Percentiles rank a stretch among this genome's conserved stretches.
These are phyloP conservation scores for Eristalis arbustorum DNA, from an alignment of 2,888 invertebrate species.

Conservation along the genomic window DNA sequence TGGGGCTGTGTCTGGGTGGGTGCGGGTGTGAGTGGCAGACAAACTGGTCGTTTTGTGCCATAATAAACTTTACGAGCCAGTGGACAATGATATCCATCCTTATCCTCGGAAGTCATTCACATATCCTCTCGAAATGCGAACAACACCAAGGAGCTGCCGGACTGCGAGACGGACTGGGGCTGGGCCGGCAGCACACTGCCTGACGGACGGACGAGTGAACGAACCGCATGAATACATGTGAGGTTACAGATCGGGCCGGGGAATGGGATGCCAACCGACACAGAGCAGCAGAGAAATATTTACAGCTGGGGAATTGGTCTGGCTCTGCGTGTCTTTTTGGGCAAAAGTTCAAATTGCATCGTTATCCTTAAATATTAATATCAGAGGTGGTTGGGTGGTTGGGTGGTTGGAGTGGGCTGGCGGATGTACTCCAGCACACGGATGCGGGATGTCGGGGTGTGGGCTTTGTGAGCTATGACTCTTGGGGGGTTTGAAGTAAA, in stretches of 20 bases:
- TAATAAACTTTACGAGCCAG: conserved; percentile 70
- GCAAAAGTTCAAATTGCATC: conserved; percentile 70
- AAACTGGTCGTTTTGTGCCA: conserved; percentile 66
- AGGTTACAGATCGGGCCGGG: conserved; percentile 60
- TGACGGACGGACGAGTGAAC: conserved; percentile 28
- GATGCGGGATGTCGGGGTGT: not conserved
- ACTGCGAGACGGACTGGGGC: not conserved
- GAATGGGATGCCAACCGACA: conserved; percentile 55
- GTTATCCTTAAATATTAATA: conserved; percentile 70
- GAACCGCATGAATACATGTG: conserved; percentile 54
- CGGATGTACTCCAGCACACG: not conserved
- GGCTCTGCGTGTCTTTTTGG: conserved; percentile 61
- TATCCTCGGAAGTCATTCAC: conserved; percentile 69
- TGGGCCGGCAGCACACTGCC: conserved; percentile 9
- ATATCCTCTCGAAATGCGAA: conserved; percentile 67
- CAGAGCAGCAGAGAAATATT: conserved; percentile 52
- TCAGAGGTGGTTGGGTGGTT: conserved; percentile 22
- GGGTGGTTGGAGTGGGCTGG: not conserved
- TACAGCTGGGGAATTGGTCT: conserved; percentile 67
- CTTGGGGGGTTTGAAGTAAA: conserved; percentile 52
- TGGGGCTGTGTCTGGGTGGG: conserved; percentile 8
- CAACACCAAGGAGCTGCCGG: conserved; percentile 45
- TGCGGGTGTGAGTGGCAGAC: conserved; percentile 33
- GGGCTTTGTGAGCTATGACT: conserved; percentile 19
- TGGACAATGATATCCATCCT: conserved; percentile 71